A percentile compares a stretch with the other conserved stretches of the same genome.
These are phyloP conservation scores for Mayetiola destructor DNA, from an alignment of 2,888 invertebrate genomes.

Conservation along the genomic window DNA sequence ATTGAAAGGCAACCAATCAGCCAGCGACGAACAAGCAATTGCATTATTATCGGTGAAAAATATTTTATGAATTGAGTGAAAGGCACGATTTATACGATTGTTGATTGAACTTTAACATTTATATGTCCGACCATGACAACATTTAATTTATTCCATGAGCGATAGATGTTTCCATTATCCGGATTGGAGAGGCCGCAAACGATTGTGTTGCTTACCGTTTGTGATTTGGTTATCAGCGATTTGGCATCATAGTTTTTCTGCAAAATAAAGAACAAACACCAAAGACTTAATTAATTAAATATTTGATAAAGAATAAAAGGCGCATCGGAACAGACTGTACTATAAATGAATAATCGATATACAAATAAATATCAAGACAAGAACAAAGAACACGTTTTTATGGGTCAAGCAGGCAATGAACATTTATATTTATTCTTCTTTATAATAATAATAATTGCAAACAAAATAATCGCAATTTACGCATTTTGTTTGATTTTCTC, in stretches of 20 bases:
- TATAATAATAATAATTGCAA: no score
- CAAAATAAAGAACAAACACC: constrained; percentile 18
- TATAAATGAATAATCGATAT: no score
- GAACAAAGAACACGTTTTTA: not conserved
- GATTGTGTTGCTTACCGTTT: constrained; percentile 20
- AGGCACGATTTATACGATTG: constrained; percentile 9
- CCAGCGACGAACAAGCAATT: no score
- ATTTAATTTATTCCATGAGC: not conserved
- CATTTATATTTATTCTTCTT: no score
- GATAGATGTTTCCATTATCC: not conserved
- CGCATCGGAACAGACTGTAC: no score
- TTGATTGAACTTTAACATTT: not conserved
- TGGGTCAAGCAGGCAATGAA: not conserved
- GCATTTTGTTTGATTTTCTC: no score
- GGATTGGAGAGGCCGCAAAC: not conserved
- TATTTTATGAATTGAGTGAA: no score
- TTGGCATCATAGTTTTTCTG: constrained; percentile 23
- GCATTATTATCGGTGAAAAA: no score
- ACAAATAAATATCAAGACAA: not conserved
- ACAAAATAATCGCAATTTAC: no score
- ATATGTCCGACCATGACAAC: not conserved
- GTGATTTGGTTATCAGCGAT: constrained; percentile 21
- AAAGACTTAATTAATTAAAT: constrained; percentile 2
- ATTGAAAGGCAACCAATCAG: no score
- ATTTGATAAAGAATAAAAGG: not conserved